These are phyloP conservation scores for Lates japonicus DNA, from an alignment of 2,797 vertebrate genomes.

Conservation along the genomic window DNA sequence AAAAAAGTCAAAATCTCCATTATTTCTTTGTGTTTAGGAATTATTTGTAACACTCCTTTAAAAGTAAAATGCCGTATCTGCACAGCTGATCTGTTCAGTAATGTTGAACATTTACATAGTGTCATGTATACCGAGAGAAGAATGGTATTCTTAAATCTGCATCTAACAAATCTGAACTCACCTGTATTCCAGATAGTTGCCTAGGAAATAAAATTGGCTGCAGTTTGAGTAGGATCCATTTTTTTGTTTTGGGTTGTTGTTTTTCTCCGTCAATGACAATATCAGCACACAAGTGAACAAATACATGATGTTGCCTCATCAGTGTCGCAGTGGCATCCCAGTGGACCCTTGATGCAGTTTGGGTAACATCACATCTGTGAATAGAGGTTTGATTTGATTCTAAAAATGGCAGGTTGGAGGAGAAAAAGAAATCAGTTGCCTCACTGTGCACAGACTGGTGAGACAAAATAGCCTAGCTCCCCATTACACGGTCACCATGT, in stretches of 20 bases:
- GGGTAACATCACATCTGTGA: background rate
- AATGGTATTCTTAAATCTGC: conserved; percentile 1
- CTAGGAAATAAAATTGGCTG: background rate
- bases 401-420: background rate
- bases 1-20: conserved; percentile 29
- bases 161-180: background rate
- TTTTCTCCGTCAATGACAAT: background rate
- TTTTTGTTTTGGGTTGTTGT: conserved; percentile 6
- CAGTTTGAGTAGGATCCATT: conserved; percentile 5
- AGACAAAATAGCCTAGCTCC: background rate
- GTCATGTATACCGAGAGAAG: conserved; percentile 1
- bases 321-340: background rate
- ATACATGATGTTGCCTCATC: conserved; percentile 2
- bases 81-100: conserved; percentile 18
- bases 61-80: conserved; percentile 12
- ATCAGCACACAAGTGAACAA: conserved; percentile 16
- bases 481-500: conserved; percentile 7
- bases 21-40: conserved; percentile 22
- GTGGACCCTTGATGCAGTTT: background rate
- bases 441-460: conserved; percentile 12
- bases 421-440: background rate
- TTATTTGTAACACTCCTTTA: conserved; percentile 21
- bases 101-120: background rate
- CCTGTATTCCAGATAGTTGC: conserved; percentile 10
- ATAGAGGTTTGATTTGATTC: background rate